These are phyloP conservation scores for Drosophila limbata DNA, from an alignment of 2,888 invertebrate genomes.

Conservation along the genomic window DNA sequence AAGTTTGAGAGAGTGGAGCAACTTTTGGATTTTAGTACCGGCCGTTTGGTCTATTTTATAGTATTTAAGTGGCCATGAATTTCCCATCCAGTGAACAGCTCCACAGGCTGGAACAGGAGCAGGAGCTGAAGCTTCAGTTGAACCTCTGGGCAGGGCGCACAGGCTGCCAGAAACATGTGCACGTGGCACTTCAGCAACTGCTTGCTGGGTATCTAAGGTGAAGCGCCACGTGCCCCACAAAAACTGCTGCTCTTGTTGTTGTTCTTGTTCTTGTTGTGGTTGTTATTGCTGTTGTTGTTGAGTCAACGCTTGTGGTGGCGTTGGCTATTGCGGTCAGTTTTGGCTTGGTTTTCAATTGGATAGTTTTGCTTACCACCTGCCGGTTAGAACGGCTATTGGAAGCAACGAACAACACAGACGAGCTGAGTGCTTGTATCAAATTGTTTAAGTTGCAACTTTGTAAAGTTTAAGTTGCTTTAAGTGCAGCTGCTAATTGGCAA, in stretches of 20 bases:
- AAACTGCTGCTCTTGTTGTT: constrained; percentile 11
- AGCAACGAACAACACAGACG: constrained; percentile 4
- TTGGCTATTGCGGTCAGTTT: constrained; percentile 45
- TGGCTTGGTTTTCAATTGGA: constrained; percentile 33
- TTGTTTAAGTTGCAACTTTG: constrained; percentile 21
- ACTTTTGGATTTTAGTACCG: constrained; percentile 76
- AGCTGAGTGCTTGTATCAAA: constrained; percentile 24
- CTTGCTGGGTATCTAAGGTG: constrained; percentile 14
- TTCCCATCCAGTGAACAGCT: constrained; percentile 55
- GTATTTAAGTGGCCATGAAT: constrained; percentile 80
- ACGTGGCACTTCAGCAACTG: constrained; percentile 32
- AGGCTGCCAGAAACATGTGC: constrained; percentile 51
- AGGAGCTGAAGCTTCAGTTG: constrained; percentile 32
- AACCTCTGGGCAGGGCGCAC: constrained; percentile 44
- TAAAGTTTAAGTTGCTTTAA: constrained; percentile 41
- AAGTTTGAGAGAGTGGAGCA: constrained; percentile 57
- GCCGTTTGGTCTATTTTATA: constrained; percentile 74
- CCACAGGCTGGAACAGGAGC: constrained; percentile 14
- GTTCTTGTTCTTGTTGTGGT: constrained; percentile 19
- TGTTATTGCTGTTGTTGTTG: constrained; percentile 9
- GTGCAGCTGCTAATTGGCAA: constrained; percentile 15
- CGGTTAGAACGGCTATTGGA: constrained; percentile 28
- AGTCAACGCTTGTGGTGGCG: constrained; percentile 17
- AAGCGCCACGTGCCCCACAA: constrained; percentile 19
- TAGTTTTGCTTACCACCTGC: constrained; percentile 34